These are phyloP conservation scores for Zeus faber DNA, from an alignment of 2,113 vertebrate species.

Conservation along the genomic window DNA sequence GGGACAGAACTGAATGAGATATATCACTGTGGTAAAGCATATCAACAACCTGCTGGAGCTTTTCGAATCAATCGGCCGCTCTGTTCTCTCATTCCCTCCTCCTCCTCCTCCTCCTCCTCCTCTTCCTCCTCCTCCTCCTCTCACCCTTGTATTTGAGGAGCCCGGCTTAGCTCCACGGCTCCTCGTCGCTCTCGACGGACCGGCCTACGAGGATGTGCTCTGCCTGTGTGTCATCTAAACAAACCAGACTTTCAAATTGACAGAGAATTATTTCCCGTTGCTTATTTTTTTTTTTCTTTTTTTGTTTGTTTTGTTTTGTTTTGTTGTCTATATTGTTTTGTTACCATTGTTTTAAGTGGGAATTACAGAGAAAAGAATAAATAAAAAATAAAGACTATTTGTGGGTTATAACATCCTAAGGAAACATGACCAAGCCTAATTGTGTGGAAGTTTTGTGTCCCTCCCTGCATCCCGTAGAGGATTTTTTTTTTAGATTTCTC, in stretches of 20 bases:
- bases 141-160: constrained; percentile 3
- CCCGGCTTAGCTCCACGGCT: constrained; percentile 35
- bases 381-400: constrained; percentile 56
- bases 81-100: constrained; percentile 23
- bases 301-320: constrained; percentile 31
- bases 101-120: too few species aligned
- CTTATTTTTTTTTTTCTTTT: constrained; percentile 25
- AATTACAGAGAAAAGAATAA: constrained; percentile 45
- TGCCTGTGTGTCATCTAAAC: constrained; percentile 53
- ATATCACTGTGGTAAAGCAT: constrained; percentile 5
- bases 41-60: constrained; percentile 6
- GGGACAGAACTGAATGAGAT: constrained; percentile 27
- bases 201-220: constrained; percentile 42
- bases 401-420: constrained; percentile 56
- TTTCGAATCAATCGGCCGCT: constrained; percentile 16
- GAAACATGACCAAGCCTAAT: constrained; percentile 36
- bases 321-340: constrained; percentile 62
- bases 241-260: constrained; percentile 51
- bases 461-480: constrained; percentile 43
- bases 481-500: too few species aligned
- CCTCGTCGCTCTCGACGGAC: constrained; percentile 23
- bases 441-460: constrained; percentile 61
- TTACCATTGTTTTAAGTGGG: constrained; percentile 68
- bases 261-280: constrained; percentile 62
- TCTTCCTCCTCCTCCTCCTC: too few species aligned